phyloP scores from a whole-genome alignment of 2,888 invertebrate species.

The Hemicrepidius hirtus region DNA sequence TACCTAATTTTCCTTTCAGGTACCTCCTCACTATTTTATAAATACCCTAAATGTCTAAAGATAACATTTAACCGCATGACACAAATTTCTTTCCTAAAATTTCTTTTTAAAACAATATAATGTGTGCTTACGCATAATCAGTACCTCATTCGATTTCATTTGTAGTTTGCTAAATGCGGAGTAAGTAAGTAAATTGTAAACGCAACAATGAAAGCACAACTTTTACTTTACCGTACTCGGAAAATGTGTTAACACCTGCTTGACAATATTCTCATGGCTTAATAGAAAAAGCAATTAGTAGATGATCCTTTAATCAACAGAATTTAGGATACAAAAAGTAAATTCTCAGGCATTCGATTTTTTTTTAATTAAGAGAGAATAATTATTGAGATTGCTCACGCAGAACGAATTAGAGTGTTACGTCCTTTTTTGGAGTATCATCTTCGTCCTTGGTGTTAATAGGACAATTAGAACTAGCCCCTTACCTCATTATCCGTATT shows the following conservation, averaged over 20 bases:
- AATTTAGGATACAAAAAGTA: no score
- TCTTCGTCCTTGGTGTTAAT: conserved; percentile 11
- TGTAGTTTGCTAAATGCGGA: conserved; percentile 19
- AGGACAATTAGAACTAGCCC: conserved; percentile 6
- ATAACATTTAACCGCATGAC: no score
- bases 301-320: no score
- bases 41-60: no score
- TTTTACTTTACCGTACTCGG: conserved; percentile 23
- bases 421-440: conserved; percentile 19
- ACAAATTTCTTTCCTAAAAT: neutral
- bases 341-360: no score
- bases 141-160: conserved; percentile 17
- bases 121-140: conserved; percentile 13
- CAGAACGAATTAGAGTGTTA: conserved; percentile 1
- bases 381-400: neutral
- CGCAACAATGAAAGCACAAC: conserved; percentile 29
- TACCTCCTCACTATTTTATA: no score
- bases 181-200: conserved; percentile 10
- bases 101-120: conserved; percentile 4
- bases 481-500: conserved; percentile 12
- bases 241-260: conserved; percentile 3
- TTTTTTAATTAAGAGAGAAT: no score
- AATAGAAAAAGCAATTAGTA: neutral
- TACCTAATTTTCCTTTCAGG: no score
- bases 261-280: neutral